These are phyloP conservation scores for Cremastinae sp. DNA, from an alignment of 2,888 invertebrate species.

Conservation along the genomic window DNA sequence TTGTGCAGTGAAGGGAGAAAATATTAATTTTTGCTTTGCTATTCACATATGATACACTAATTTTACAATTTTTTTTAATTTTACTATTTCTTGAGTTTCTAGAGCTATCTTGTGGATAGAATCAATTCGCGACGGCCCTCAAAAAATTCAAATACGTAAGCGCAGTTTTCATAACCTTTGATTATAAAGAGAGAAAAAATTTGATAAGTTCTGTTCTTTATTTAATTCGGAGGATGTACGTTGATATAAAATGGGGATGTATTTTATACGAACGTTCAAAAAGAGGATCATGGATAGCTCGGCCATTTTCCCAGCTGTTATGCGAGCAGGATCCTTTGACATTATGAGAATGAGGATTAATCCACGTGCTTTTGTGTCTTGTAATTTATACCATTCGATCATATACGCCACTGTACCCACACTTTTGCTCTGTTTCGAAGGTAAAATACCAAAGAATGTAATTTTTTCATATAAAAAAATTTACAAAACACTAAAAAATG, in stretches of 20 bases:
- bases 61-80: background rate
- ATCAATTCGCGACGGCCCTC: conserved; percentile 60
- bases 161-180: conserved; percentile 68
- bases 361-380: conserved; percentile 62
- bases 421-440: conserved; percentile 61
- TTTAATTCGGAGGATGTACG: too few species aligned
- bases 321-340: conserved; percentile 67
- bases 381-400: conserved; percentile 69
- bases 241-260: too few species aligned
- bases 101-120: background rate
- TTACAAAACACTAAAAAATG: too few species aligned
- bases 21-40: background rate
- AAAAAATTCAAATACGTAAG: conserved; percentile 69
- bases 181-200: conserved; percentile 6
- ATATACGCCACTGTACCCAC: conserved; percentile 65
- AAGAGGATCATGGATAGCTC: background rate
- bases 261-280: conserved; percentile 67
- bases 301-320: conserved; percentile 73
- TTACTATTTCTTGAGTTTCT: too few species aligned
- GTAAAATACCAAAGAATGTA: background rate
- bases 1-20: too few species aligned
- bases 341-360: conserved; percentile 68
- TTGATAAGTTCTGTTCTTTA: too few species aligned
- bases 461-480: background rate
- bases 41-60: background rate